Evolutionary conservation across 1,140 invertebrate genomes (phyloP).

Genomic region (Mactra quadrangularis): DNA sequence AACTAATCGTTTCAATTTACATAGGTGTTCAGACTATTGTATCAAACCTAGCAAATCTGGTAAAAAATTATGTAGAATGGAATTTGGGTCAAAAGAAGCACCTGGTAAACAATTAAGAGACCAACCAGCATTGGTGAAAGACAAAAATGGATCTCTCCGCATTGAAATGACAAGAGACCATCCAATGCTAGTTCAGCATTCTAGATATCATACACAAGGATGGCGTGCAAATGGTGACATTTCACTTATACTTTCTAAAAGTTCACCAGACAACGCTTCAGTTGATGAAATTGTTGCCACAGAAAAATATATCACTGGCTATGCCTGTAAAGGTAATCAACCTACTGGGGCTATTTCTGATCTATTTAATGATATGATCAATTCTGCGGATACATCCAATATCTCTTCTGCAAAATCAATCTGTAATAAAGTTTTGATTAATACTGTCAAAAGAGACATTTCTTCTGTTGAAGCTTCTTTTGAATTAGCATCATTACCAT

Average conservation of each 20-base stretch:
- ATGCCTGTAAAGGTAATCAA: constrained; percentile 56
- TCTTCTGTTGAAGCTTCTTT: constrained; percentile 59
- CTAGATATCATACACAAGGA: constrained; percentile 57
- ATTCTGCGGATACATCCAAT: not conserved
- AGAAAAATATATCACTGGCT: constrained; percentile 60
- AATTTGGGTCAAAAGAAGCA: constrained; percentile 10
- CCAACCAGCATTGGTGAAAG: not conserved
- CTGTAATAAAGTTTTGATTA: constrained; percentile 59
- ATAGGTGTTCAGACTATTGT: constrained; percentile 45
- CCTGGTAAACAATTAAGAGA: constrained; percentile 41
- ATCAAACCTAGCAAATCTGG: constrained; percentile 53
- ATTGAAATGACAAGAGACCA: constrained; percentile 62
- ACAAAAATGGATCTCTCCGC: constrained; percentile 59
- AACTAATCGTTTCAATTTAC: too few relatives aligned
- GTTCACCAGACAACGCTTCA: constrained; percentile 63
- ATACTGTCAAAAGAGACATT: constrained; percentile 62
- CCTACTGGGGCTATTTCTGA: constrained; percentile 16
- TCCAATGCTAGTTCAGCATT: constrained; percentile 61
- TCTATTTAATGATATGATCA: constrained; percentile 48
- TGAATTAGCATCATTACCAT: constrained; percentile 57
- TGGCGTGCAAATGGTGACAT: constrained; percentile 68
- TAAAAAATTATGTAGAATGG: constrained; percentile 57
- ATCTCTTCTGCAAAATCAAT: constrained; percentile 32
- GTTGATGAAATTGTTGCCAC: constrained; percentile 50
- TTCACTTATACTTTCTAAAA: constrained; percentile 64